Conservation (phyloP, 1,140 invertebrate genomes). For the Leptopilina boulardi region DNA sequence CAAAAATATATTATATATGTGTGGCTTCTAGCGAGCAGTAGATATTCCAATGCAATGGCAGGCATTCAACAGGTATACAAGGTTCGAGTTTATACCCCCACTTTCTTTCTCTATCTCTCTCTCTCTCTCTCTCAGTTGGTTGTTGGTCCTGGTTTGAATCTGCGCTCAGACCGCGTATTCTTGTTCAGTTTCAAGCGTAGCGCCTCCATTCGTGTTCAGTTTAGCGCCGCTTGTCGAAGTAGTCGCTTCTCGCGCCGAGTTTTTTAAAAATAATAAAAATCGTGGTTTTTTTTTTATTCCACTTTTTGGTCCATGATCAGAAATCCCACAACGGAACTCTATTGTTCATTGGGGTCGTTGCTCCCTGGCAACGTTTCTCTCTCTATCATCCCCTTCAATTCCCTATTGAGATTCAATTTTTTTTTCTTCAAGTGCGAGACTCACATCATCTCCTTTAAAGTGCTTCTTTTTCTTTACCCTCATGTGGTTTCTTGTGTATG, state of each 20-base stretch:
- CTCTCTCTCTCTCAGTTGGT: slow-evolving; percentile 21
- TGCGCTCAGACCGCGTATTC: slow-evolving; percentile 16
- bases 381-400: slow-evolving; percentile 2
- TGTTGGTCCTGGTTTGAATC: slow-evolving; percentile 28
- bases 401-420: slow-evolving; percentile 6
- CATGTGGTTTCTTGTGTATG: slow-evolving; percentile 24
- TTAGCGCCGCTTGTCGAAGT: slow-evolving; percentile 32
- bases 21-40: background rate
- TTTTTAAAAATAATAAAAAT: background rate
- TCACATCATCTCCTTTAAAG: background rate
- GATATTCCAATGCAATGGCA: slow-evolving; percentile 29
- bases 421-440: background rate
- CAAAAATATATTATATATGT: no score
- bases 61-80: slow-evolving; percentile 50
- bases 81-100: slow-evolving; percentile 39
- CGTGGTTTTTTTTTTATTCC: background rate
- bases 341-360: slow-evolving; percentile 18
- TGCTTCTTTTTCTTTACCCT: background rate
- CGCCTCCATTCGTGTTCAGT: slow-evolving; percentile 16
- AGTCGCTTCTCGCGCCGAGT: slow-evolving; percentile 28
- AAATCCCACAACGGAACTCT: slow-evolving; percentile 8
- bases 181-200: background rate
- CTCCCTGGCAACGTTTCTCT: slow-evolving; percentile 2
- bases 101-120: slow-evolving; percentile 12
- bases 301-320: background rate